Conservation (phyloP, 2,113 vertebrate genomes). For the Microcebus griseorufus region DNA sequence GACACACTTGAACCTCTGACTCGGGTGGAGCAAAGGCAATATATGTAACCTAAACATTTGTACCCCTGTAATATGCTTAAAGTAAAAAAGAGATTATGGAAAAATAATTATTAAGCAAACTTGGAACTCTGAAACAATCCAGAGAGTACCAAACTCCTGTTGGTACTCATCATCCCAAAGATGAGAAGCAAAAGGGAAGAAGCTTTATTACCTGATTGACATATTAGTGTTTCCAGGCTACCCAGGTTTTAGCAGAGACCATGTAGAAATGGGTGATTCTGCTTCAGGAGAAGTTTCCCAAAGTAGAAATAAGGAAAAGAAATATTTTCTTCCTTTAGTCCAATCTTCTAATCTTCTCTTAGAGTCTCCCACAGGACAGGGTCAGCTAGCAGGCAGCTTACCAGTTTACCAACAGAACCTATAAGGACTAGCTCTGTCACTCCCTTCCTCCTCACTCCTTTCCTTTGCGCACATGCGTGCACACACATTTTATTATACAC, state of each 20-base stretch:
- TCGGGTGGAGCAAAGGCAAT: too few species aligned
- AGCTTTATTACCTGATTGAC: background rate
- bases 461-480: background rate
- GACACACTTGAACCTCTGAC: too few species aligned
- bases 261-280: background rate
- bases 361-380: background rate
- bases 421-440: too few species aligned
- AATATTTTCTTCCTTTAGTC: background rate
- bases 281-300: background rate
- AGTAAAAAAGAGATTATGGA: background rate
- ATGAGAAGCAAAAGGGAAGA: background rate
- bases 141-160: background rate
- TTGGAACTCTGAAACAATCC: background rate
- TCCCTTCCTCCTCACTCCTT: too few species aligned
- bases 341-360: background rate
- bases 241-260: background rate
- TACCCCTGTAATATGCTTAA: too few species aligned
- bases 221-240: background rate
- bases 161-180: background rate
- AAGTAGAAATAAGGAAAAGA: background rate
- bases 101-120: background rate
- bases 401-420: background rate
- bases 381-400: background rate
- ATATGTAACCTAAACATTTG: too few species aligned
- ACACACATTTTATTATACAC: background rate